These are phyloP conservation scores for Lordiphosa mommai DNA, from an alignment of 1,140 invertebrate species.

Conservation along the genomic window DNA sequence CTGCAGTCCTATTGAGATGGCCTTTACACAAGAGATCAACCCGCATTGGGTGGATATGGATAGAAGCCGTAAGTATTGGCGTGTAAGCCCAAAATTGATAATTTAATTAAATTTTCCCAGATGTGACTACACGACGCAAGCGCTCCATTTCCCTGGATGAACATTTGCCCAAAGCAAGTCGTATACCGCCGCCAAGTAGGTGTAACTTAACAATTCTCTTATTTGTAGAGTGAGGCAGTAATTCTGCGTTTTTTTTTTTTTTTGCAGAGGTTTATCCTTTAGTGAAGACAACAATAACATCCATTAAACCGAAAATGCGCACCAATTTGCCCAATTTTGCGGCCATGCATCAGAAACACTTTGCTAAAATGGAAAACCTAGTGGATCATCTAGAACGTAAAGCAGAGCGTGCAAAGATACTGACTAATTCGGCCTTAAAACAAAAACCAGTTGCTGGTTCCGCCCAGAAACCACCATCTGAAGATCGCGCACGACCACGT, in stretches of 20 bases:
- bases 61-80: constrained; percentile 30
- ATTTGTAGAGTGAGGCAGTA: background rate
- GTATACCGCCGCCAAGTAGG: constrained; percentile 52
- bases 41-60: constrained; percentile 23
- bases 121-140: constrained; percentile 56
- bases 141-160: constrained; percentile 60
- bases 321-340: constrained; percentile 84
- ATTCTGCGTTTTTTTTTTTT: background rate
- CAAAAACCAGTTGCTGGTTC: constrained; percentile 11
- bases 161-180: background rate
- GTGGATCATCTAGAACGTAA: constrained; percentile 82
- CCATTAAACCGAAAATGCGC: constrained; percentile 45
- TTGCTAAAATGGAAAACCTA: constrained; percentile 84
- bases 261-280: constrained; percentile 8
- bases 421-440: constrained; percentile 58
- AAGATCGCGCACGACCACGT: background rate
- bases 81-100: background rate
- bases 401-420: constrained; percentile 80
- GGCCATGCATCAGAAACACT: constrained; percentile 83
- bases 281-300: constrained; percentile 6
- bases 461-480: constrained; percentile 13
- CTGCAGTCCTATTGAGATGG: constrained; percentile 44
- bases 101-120: constrained; percentile 12
- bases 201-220: background rate
- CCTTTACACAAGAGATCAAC: constrained; percentile 30